Evolutionary conservation across 1,140 invertebrate genomes (phyloP).

Genomic region (Acromyrmex heyeri): DNA sequence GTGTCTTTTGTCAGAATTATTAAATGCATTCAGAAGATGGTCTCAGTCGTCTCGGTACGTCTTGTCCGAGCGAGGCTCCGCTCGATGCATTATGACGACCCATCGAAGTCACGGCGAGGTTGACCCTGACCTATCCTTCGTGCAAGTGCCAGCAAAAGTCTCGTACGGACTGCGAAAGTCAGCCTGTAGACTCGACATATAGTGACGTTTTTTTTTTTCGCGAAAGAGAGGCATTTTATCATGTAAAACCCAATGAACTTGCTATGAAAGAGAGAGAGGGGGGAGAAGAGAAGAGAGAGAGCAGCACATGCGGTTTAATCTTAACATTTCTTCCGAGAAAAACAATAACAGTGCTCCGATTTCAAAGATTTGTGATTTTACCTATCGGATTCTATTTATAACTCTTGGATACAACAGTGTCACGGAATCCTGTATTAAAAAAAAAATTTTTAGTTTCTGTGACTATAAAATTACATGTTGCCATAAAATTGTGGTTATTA

Average conservation of each 20-base stretch:
- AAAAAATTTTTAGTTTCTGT: no score
- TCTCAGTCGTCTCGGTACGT: conserved; percentile 9
- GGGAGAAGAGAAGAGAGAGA: no score
- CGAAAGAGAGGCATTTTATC: conserved; percentile 15
- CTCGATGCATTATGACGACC: conserved; percentile 42
- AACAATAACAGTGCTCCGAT: no score
- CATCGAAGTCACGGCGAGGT: conserved; percentile 34
- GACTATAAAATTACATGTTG: no score
- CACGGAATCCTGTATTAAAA: no score
- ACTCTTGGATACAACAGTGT: no score
- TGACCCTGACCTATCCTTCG: conserved; percentile 73
- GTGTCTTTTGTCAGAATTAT: conserved; percentile 40
- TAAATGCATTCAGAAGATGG: conserved; percentile 41
- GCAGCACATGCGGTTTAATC: no score
- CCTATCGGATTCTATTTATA: no score
- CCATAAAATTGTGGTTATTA: no score
- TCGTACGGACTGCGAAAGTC: conserved; percentile 47
- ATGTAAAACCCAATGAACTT: background rate
- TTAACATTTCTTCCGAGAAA: no score
- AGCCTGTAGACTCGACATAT: conserved; percentile 47
- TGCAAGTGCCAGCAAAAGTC: conserved; percentile 70
- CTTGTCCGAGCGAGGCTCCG: background rate
- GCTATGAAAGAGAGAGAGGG: no score
- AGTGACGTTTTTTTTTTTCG: background rate
- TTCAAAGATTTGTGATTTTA: no score